Conservation (phyloP, 2,113 vertebrate species). For the Regulus satrapa region DNA sequence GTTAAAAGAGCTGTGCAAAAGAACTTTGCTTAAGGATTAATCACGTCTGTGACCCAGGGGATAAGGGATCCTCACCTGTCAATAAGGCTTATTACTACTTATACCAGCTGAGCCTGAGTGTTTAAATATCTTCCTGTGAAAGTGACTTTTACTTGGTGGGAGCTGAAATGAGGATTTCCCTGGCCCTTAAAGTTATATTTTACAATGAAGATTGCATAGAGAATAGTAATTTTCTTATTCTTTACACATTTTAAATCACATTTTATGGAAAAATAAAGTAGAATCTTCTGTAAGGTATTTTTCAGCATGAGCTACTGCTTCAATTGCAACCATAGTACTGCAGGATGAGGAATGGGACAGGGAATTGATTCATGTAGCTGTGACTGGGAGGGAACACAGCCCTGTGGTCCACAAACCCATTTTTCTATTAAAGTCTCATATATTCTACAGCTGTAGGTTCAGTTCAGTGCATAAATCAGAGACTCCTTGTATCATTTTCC, state of each 20-base stretch:
- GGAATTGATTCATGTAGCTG: neutral
- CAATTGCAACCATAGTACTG: neutral
- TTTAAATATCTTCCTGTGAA: neutral
- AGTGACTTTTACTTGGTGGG: neutral
- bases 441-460: neutral
- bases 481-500: neutral
- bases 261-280: neutral
- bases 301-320: neutral
- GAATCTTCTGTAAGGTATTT: neutral
- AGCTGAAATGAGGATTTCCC: neutral
- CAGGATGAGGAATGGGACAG: neutral
- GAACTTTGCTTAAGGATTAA: conserved; percentile 30
- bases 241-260: neutral
- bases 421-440: neutral
- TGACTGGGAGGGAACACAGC: neutral
- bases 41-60: neutral
- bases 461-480: conserved; percentile 2
- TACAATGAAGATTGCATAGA: neutral
- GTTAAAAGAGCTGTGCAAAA: neutral
- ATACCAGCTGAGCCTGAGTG: neutral
- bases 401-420: neutral
- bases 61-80: conserved; percentile 12
- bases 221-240: neutral
- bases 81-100: conserved; percentile 41
- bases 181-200: neutral